Evolutionary conservation across 2,888 invertebrate species (phyloP).

Genomic region (Zonitis immaculata): DNA sequence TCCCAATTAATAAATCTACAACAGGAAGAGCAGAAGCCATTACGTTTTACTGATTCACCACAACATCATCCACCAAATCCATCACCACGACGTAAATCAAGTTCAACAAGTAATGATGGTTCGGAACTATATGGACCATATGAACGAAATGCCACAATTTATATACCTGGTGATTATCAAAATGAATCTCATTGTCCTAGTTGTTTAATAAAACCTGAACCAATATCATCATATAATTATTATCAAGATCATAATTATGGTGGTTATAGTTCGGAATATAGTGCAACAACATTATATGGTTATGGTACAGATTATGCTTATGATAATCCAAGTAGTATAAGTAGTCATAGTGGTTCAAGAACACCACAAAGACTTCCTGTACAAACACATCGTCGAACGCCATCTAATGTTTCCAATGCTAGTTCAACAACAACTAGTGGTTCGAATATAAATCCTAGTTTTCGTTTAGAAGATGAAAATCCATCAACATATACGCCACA

Average conservation of each 20-base stretch:
- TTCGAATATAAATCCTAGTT: constrained; percentile 59
- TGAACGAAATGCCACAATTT: constrained; percentile 51
- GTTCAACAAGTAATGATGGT: constrained; percentile 66
- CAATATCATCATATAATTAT: constrained; percentile 36
- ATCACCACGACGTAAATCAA: constrained; percentile 69
- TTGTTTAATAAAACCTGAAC: constrained; percentile 35
- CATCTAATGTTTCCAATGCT: constrained; percentile 68
- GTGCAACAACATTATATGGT: constrained; percentile 44
- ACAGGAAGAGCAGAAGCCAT: constrained; percentile 58
- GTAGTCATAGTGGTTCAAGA: constrained; percentile 46
- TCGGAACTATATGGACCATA: constrained; percentile 53
- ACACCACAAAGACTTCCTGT: constrained; percentile 48
- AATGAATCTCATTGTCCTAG: constrained; percentile 39
- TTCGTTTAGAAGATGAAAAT: constrained; percentile 59
- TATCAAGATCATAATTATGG: constrained; percentile 37
- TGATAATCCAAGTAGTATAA: constrained; percentile 55
- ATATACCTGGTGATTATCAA: constrained; percentile 48
- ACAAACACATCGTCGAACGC: constrained; percentile 67
- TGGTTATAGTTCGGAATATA: constrained; percentile 46
- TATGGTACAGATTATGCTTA: constrained; percentile 53
- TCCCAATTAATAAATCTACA: constrained; percentile 51
- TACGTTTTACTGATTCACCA: constrained; percentile 71
- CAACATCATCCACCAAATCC: constrained; percentile 58
- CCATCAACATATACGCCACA: constrained; percentile 46
- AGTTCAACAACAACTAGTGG: constrained; percentile 55